Conservation (phyloP, 2,113 vertebrate species). For the Baryphthengus martii region DNA sequence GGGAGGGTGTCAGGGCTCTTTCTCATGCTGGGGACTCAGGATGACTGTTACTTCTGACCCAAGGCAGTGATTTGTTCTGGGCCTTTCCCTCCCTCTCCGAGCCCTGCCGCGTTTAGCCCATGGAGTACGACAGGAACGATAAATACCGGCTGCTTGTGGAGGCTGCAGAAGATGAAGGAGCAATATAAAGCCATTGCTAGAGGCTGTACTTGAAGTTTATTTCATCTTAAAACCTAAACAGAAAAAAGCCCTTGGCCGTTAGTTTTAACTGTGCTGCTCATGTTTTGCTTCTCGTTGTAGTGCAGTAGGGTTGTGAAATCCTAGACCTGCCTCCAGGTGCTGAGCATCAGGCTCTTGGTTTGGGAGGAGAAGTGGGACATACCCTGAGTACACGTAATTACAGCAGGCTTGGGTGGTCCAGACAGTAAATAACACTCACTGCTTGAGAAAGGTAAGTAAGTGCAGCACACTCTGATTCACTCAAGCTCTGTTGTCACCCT, state of each 20-base stretch:
- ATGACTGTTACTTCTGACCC: not conserved
- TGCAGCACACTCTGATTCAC: fast-evolving
- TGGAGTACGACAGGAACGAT: not conserved
- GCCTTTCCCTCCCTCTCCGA: not conserved
- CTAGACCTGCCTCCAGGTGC: not conserved
- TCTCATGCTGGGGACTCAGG: not conserved
- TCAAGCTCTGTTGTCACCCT: not conserved
- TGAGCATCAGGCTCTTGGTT: not conserved
- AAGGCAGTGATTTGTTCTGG: not conserved
- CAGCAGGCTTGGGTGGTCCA: not conserved
- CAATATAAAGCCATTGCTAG: not conserved
- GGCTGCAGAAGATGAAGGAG: not conserved
- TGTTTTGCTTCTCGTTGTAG: not conserved
- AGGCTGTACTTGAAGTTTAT: not conserved
- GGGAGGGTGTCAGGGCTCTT: not conserved
- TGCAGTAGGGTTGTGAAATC: not conserved
- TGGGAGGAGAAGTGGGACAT: not conserved
- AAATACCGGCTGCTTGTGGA: not conserved
- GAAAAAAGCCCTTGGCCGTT: not conserved
- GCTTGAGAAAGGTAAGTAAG: not conserved
- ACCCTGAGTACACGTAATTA: not conserved
- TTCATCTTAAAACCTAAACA: not conserved
- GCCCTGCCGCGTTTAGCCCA: not conserved
- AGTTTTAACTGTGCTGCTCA: not conserved
- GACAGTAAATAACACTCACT: not conserved